Evolutionary conservation across 2,797 vertebrate genomes (phyloP), one percentile per base, ranked within the genome.

Genomic region (Notoglanidium macrostoma): DNA sequence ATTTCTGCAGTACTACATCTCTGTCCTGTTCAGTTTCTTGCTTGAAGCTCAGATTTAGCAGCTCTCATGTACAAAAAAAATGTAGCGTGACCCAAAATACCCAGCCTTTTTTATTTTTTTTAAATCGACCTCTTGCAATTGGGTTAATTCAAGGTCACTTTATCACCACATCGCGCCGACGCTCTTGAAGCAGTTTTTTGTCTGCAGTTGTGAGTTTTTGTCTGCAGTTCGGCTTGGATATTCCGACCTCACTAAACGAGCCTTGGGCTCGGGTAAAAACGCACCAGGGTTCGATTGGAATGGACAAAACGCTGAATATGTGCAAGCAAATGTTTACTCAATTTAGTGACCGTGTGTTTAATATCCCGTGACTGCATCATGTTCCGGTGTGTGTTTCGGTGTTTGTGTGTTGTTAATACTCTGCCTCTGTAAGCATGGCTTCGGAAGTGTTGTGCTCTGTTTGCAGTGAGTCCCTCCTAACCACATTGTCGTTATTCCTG

Each of bases 401-500:
- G 40, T 73, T 55, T 76, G 86, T 61, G 67, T 80, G 88, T 59
- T 83, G 84, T 87, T 90, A 68, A 76, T 46, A 63, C 89, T 51
- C 55, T 87, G 83, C 83, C 80, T 63, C 77, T 87, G 35, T 86
- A 79, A 78, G 89, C 89, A 89, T 89, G 85, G 85, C 89, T 89
- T 77, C 87, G 86, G 91, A 88, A 89, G 87, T 86, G 61, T 88
- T 90, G 49, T 89, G 68, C 83, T 87, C 74, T 89, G 73, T 90
- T 85, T 87, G 86, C 89, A 87, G 86, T 74, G 85, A 83, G 72
- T 81, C 90, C 89, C 90, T 87, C 90, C 35, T 95, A 94, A 95
- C 94, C 83, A 93, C 90, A 92, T 88, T 93, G 91, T 92, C 84
- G 44, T 89, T 90, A 85, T 95, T 93, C 93, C 93, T 85, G 93